A percentile compares a stretch with the other conserved stretches of the same genome.
These are phyloP conservation scores for Parambassis ranga DNA, from an alignment of 2,797 vertebrate genomes.

Conservation along the genomic window DNA sequence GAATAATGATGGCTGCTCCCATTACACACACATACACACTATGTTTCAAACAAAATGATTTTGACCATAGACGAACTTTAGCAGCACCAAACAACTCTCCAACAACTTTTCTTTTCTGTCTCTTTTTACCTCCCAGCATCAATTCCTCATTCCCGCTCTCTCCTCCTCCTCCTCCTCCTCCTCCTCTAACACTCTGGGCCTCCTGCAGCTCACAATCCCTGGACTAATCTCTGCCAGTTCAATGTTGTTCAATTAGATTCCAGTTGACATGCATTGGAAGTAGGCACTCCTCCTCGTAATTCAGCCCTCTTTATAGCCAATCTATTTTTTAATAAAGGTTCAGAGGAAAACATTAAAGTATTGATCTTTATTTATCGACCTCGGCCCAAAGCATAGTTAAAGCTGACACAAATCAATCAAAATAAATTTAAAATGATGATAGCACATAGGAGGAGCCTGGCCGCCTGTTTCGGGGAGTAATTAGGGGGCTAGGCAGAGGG, in stretches of 20 bases:
- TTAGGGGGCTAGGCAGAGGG: slow-evolving; percentile 78
- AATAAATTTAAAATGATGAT: slow-evolving; percentile 93
- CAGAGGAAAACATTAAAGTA: slow-evolving; percentile 91
- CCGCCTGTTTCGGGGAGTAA: slow-evolving; percentile 81
- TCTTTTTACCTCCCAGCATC: slow-evolving; percentile 28
- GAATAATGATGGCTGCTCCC: background rate
- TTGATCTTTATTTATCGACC: slow-evolving; percentile 95
- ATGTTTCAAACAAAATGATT: background rate
- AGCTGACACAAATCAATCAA: slow-evolving; percentile 96
- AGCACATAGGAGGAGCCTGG: slow-evolving; percentile 78
- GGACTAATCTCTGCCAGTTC: slow-evolving; percentile 82
- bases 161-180: slow-evolving; percentile 1
- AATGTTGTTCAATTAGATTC: slow-evolving; percentile 87
- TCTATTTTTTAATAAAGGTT: slow-evolving; percentile 92
- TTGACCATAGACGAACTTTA: background rate
- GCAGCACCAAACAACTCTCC: slow-evolving; percentile 2
- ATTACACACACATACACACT: background rate
- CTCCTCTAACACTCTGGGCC: slow-evolving; percentile 21
- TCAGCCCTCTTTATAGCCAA: slow-evolving; percentile 87
- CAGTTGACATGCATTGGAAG: slow-evolving; percentile 87
- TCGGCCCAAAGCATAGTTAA: slow-evolving; percentile 91
- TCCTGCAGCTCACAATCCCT: slow-evolving; percentile 67
- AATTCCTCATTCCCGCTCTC: slow-evolving; percentile 12
- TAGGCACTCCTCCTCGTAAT: slow-evolving; percentile 81
- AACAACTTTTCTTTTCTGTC: slow-evolving; percentile 33